A percentile compares a stretch with the other conserved stretches of the same genome.
Conservation (phyloP, 2,888 invertebrate species). For the Drosophila infuscata region DNA sequence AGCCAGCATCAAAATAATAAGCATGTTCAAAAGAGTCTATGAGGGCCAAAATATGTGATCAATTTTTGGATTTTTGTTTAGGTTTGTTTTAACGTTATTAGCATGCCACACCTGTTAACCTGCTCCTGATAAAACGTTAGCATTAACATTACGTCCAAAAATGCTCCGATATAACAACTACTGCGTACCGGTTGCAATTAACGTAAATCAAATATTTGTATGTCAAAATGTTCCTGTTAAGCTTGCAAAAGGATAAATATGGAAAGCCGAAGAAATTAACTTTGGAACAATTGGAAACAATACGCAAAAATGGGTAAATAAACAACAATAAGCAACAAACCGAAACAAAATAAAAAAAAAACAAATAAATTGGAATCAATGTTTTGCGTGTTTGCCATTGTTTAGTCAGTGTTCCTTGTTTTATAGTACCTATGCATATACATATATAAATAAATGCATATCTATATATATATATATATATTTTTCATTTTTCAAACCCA, state of each 20-base stretch:
- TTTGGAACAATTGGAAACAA: constrained; percentile 91
- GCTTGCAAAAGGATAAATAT: constrained; percentile 95
- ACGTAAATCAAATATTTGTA: constrained; percentile 68
- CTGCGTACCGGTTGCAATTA: constrained; percentile 42
- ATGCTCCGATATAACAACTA: constrained; percentile 25
- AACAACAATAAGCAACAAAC: constrained; percentile 61
- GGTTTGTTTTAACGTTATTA: constrained; percentile 28
- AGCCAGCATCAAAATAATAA: constrained; percentile 39
- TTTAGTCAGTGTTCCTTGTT: constrained; percentile 69
- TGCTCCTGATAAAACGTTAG: constrained; percentile 23
- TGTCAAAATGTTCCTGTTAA: constrained; percentile 88
- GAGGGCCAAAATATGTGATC: constrained; percentile 17
- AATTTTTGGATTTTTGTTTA: constrained; percentile 17
- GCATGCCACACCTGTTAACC: constrained; percentile 39
- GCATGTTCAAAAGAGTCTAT: constrained; percentile 47
- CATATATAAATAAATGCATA: constrained; percentile 26
- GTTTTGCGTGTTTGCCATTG: constrained; percentile 69
- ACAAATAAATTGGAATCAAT: constrained; percentile 46
- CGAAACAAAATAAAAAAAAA: constrained; percentile 42
- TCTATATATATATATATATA: neutral
- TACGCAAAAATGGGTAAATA: constrained; percentile 91
- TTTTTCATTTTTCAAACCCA: constrained; percentile 46
- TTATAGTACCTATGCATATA: constrained; percentile 53
- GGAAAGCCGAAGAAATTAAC: constrained; percentile 92
- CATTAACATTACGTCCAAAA: constrained; percentile 32